Conservation (phyloP, 2,888 invertebrate species). For the Troides aeacus region DNA sequence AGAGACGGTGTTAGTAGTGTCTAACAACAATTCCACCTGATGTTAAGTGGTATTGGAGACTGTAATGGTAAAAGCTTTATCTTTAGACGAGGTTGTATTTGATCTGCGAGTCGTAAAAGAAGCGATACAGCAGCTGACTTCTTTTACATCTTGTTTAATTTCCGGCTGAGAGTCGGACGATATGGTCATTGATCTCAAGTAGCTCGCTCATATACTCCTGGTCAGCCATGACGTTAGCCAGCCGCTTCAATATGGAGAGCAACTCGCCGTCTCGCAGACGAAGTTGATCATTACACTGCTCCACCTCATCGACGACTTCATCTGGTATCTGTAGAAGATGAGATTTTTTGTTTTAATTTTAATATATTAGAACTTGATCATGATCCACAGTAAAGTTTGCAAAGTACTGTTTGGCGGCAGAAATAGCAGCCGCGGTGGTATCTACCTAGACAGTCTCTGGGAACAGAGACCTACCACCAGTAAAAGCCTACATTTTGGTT, state of each 20-base stretch:
- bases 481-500: neutral
- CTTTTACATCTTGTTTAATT: constrained; percentile 38
- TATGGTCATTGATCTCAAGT: constrained; percentile 86
- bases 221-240: constrained; percentile 86
- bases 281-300: constrained; percentile 87
- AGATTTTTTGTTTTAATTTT: no score
- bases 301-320: constrained; percentile 82
- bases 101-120: neutral
- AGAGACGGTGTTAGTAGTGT: no score
- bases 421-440: no score
- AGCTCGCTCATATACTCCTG: constrained; percentile 87
- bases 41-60: no score
- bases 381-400: no score
- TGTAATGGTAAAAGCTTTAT: no score
- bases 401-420: no score
- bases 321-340: constrained; percentile 81
- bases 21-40: no score
- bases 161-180: constrained; percentile 76
- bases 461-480: no score
- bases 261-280: constrained; percentile 84
- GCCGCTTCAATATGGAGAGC: constrained; percentile 81
- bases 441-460: no score
- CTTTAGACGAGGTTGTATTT: neutral
- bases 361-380: no score
- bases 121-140: neutral